Base-by-base conservation (phyloP, 2,888 invertebrate species). In the Mycalesis mineus region DNA sequence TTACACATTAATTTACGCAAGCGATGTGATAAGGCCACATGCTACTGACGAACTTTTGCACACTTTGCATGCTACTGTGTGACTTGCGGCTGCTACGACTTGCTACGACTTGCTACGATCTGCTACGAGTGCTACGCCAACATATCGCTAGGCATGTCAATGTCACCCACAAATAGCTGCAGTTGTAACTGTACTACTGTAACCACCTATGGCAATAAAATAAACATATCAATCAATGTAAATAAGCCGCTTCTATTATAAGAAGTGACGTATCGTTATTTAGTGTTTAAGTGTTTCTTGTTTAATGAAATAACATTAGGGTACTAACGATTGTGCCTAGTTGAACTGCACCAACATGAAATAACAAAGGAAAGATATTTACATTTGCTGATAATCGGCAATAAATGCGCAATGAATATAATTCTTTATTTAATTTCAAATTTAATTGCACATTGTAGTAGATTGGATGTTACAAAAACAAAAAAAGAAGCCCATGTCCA, bases 171-270 rank as follows among this genome's bases (percentile, higher is more conserved):
- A 58, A 71, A 77, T 73, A 72, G 75, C 77, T 71, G 71, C 75
- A 72, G 72, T 71, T 72, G 72, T n/a, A n/a, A n/a, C n/a, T n/a
- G n/a, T n/a, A n/a, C n/a, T n/a, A 67, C 63, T 62, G 60, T 54
- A 71, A 66, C 69, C 67, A 73, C 74, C n/a, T 41, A 75, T 69
- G 75, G 86, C 85, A 86, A 86, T 84, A 84, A 22, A n/a, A 82
- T 73, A 62, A 77, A 88, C 87, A 88, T 88, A 88, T 88, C 87
- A 84, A 56, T 74, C 68, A 61, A 74, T 75, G 68, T 71, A 77
- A 71, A 72, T 72, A 74, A 66, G 75, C 65, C 74, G 75, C 57
- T 74, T 73, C 68, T 70, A 48, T 50, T 45, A 69, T 28, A 66
- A 73, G 66, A 64, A 65, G 74, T 77, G 78, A 80, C 76, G 61